Percentiles rank a stretch among this genome's conserved stretches.
phyloP scores from a whole-genome alignment of 2,797 vertebrate species.

The Sphaeramia orbicularis region DNA sequence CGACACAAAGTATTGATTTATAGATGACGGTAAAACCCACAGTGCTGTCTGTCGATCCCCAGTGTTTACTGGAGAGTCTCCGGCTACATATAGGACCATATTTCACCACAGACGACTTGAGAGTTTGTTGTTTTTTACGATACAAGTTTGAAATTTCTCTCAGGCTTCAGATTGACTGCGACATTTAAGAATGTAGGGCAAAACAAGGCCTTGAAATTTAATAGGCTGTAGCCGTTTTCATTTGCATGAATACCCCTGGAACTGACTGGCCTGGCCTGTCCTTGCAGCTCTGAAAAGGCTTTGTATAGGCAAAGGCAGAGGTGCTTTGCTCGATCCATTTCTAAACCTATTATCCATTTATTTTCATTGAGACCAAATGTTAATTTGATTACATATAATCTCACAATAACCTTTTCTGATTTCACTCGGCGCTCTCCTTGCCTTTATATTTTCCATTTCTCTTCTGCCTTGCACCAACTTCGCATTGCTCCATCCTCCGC shows the following conservation, averaged over 20 bases:
- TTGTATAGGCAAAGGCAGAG: conserved; percentile 23
- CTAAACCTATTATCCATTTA: conserved; percentile 48
- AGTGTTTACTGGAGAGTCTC: conserved; percentile 42
- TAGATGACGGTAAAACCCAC: conserved; percentile 49
- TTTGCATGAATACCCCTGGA: conserved; percentile 62
- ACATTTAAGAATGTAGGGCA: conserved; percentile 68
- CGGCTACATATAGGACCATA: conserved; percentile 24
- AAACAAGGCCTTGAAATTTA: conserved; percentile 69
- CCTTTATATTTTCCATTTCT: conserved; percentile 22
- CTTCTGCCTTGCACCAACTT: neutral
- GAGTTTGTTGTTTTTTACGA: conserved; percentile 43
- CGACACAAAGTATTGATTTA: conserved; percentile 66
- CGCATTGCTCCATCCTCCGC: conserved; percentile 2
- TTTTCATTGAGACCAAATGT: conserved; percentile 49
- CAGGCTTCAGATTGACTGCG: conserved; percentile 62
- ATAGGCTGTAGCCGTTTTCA: conserved; percentile 64
- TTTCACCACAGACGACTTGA: conserved; percentile 28
- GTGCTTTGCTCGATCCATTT: conserved; percentile 27
- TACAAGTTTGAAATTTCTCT: conserved; percentile 60
- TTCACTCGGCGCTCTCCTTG: conserved; percentile 18
- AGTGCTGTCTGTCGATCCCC: conserved; percentile 29
- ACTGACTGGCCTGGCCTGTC: conserved; percentile 31
- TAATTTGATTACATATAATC: conserved; percentile 44
- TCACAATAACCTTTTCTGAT: conserved; percentile 35
- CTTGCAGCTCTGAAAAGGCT: conserved; percentile 37